Conservation (phyloP, 2,113 vertebrate genomes). For the Thymallus thymallus region DNA sequence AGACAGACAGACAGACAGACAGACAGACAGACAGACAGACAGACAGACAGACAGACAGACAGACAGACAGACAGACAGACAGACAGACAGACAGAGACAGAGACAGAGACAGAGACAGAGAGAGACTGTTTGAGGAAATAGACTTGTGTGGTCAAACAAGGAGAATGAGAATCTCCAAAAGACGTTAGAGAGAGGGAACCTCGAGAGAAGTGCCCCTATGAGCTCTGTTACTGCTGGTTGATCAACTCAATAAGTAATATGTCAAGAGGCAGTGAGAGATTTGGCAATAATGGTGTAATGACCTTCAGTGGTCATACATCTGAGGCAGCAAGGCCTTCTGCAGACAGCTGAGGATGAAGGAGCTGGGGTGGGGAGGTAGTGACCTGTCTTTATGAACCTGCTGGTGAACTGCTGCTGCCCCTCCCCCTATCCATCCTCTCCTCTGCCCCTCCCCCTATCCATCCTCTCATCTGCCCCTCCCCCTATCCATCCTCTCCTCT, state of each 20-base stretch:
- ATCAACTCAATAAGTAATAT: slow-evolving; percentile 29
- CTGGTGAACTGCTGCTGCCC: slow-evolving; percentile 16
- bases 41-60: background rate
- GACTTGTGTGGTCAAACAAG: slow-evolving; percentile 2
- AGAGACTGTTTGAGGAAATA: background rate
- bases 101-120: background rate
- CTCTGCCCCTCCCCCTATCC: no score
- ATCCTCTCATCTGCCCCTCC: no score
- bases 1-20: background rate
- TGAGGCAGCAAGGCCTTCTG: background rate
- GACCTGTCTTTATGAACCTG: slow-evolving; percentile 42
- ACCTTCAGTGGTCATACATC: slow-evolving; percentile 46
- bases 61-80: background rate
- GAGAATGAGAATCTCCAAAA: slow-evolving; percentile 8
- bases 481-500: no score
- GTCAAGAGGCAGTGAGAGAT: slow-evolving; percentile 47
- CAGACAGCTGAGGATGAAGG: slow-evolving; percentile 39
- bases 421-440: slow-evolving; percentile 5
- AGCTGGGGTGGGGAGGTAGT: slow-evolving; percentile 31
- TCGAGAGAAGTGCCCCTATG: background rate
- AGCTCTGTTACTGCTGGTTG: background rate
- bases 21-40: no score
- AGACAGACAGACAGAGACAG: background rate
- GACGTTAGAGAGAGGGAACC: background rate
- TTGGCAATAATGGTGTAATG: slow-evolving; percentile 33